phyloP scores from a whole-genome alignment of 2,113 vertebrate species.

The Canis aureus region DNA sequence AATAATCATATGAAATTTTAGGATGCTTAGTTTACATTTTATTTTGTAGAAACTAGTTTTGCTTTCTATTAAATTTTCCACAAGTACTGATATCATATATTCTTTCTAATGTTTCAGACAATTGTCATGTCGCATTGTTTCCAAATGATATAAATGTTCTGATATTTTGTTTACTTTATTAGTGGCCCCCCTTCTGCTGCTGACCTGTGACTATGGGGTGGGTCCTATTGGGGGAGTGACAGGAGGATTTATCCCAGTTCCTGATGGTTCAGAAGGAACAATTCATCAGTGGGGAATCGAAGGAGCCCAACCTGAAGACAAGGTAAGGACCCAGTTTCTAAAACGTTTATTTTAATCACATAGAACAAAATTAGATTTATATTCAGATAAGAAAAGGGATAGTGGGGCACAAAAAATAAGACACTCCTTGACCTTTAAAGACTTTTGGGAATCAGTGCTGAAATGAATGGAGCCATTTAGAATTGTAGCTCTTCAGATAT shows the following conservation, averaged over 20 bases:
- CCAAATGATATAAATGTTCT: neutral
- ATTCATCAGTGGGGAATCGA: constrained; percentile 92
- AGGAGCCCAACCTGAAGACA: constrained; percentile 93
- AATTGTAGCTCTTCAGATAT: neutral
- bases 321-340: constrained; percentile 86
- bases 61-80: neutral
- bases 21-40: neutral
- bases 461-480: neutral
- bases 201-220: constrained; percentile 74
- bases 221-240: constrained; percentile 72
- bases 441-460: neutral
- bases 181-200: constrained; percentile 77
- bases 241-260: constrained; percentile 88
- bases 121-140: neutral
- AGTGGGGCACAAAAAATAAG: neutral
- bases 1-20: constrained; percentile 9
- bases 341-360: neutral
- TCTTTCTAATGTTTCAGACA: neutral
- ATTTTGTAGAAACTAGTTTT: neutral
- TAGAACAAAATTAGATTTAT: neutral
- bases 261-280: constrained; percentile 90
- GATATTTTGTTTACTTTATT: neutral
- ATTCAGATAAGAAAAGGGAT: neutral
- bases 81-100: neutral
- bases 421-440: neutral